Conservation (phyloP, 2,888 invertebrate species). For the Artemia sinica region DNA sequence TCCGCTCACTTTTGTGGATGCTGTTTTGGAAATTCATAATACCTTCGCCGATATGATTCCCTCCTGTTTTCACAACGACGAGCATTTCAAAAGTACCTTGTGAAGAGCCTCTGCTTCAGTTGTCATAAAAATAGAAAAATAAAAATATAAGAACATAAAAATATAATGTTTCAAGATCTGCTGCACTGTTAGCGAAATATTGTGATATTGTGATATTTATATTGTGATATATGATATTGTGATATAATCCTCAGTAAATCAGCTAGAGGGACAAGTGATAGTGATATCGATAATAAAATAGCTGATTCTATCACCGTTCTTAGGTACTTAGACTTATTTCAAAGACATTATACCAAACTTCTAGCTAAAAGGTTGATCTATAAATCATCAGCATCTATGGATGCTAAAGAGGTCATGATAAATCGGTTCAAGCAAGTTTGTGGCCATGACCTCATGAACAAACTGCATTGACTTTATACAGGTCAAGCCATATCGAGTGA, state of each 20-base stretch:
- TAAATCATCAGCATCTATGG: slow-evolving; percentile 85
- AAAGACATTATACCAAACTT: slow-evolving; percentile 87
- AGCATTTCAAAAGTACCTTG: slow-evolving; percentile 75
- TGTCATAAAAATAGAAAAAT: slow-evolving; percentile 38
- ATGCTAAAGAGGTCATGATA: slow-evolving; percentile 95
- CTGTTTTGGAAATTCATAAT: slow-evolving; percentile 67
- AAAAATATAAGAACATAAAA: slow-evolving; percentile 44
- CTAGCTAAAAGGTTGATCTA: slow-evolving; percentile 83
- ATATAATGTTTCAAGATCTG: slow-evolving; percentile 56
- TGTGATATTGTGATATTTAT: too few relatives aligned
- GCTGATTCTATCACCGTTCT: slow-evolving; percentile 83
- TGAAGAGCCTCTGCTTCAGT: slow-evolving; percentile 87
- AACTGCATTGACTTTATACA: slow-evolving; percentile 96
- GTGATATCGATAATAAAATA: slow-evolving; percentile 66
- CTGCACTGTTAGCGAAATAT: slow-evolving; percentile 75
- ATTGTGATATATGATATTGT: too few relatives aligned
- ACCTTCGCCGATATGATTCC: slow-evolving; percentile 72
- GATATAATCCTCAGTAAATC: slow-evolving; percentile 71
- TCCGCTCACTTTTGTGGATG: slow-evolving; percentile 78
- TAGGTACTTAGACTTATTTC: slow-evolving; percentile 94
- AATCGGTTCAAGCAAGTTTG: slow-evolving; percentile 86
- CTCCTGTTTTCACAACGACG: slow-evolving; percentile 75
- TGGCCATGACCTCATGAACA: slow-evolving; percentile 97
- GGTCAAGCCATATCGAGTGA: slow-evolving; percentile 85
- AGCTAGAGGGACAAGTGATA: slow-evolving; percentile 54